These are phyloP conservation scores for Epizoanthus stellaris DNA, from an alignment of 92 coral and sea anemone genomes.

Conservation along the genomic window DNA sequence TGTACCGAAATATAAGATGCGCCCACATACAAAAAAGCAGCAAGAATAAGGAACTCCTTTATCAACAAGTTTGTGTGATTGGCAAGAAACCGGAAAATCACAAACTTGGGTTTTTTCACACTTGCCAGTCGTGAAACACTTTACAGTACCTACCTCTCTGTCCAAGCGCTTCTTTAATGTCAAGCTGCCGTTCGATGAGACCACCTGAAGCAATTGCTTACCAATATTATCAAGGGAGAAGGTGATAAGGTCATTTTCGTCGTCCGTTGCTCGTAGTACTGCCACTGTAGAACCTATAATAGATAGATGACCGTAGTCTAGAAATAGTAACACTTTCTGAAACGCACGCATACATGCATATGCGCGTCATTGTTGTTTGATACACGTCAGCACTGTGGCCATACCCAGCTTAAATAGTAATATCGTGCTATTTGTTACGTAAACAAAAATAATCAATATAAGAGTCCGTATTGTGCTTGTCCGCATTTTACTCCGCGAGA, in stretches of 20 bases:
- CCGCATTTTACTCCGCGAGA: not conserved
- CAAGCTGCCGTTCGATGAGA: not conserved
- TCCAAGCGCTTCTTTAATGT: slow-evolving; percentile 5
- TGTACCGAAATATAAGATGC: too few relatives aligned
- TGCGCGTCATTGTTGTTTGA: not conserved
- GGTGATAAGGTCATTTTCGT: not conserved
- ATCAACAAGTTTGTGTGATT: too few relatives aligned
- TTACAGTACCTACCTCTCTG: slow-evolving; percentile 21
- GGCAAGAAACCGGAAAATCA: too few relatives aligned
- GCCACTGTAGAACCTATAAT: slow-evolving; percentile 8
- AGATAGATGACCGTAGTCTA: not conserved
- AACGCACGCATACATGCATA: not conserved
- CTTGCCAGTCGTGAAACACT: too few relatives aligned
- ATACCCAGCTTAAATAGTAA: too few relatives aligned
- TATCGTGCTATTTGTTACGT: too few relatives aligned
- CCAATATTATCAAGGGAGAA: slow-evolving; percentile 33
- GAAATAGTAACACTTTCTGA: not conserved
- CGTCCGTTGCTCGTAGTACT: not conserved
- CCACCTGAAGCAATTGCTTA: not conserved
- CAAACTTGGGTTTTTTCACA: too few relatives aligned
- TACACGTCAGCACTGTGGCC: not conserved
- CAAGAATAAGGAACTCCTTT: too few relatives aligned
- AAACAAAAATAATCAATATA: not conserved
- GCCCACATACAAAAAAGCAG: too few relatives aligned
- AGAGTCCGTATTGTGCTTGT: not conserved